A percentile compares a stretch with the other conserved stretches of the same genome.
Evolutionary conservation across 2,797 vertebrate species (phyloP).

Genomic region (Hafferia zeledoni): DNA sequence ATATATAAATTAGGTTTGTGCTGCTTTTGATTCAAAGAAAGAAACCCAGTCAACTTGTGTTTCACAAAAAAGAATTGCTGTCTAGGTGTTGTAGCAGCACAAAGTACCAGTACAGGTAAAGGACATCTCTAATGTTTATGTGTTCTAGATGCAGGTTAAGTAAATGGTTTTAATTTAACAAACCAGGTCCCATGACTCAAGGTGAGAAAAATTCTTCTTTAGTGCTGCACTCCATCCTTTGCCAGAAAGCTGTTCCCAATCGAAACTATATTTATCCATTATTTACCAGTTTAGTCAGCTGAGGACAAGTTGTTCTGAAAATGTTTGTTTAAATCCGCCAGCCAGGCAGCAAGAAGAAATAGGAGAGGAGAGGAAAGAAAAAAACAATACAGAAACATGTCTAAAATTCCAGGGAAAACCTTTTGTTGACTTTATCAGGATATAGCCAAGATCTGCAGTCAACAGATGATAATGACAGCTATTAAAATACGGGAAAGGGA

Average conservation of each 20-base stretch:
- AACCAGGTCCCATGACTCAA: slow-evolving; percentile 20
- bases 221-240: not conserved
- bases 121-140: not conserved
- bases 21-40: not conserved
- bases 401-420: slow-evolving; percentile 29
- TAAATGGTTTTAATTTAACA: slow-evolving; percentile 15
- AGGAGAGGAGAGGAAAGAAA: not conserved
- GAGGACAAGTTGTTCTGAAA: slow-evolving; percentile 49
- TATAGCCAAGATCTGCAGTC: not conserved
- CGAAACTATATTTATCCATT: slow-evolving; percentile 52
- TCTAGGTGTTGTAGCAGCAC: not conserved
- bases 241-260: slow-evolving; percentile 50
- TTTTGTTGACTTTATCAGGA: slow-evolving; percentile 18
- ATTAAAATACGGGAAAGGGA: not conserved
- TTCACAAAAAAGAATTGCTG: not conserved
- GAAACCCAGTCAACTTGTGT: not conserved
- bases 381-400: not conserved
- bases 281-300: slow-evolving; percentile 54
- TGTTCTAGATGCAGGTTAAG: not conserved
- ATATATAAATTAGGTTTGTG: not conserved
- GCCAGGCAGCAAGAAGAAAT: not conserved
- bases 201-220: slow-evolving; percentile 51
- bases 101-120: not conserved
- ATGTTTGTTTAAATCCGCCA: slow-evolving; percentile 41
- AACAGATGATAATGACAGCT: not conserved